These are phyloP conservation scores for Apodemia duryi DNA, from an alignment of 2,888 invertebrate species.

Conservation along the genomic window DNA sequence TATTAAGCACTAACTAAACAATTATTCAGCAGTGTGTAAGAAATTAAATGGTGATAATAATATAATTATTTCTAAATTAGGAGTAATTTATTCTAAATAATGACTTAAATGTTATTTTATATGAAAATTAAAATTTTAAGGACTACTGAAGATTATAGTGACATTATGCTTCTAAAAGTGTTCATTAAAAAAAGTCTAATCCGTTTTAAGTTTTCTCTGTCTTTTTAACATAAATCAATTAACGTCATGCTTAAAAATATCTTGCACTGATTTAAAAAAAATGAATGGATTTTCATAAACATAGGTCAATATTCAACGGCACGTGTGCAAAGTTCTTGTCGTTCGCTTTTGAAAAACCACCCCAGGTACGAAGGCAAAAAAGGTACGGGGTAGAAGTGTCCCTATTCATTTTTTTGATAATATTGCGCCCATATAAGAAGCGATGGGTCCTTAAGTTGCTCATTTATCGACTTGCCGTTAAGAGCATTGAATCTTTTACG, in stretches of 20 bases:
- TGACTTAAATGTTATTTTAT: no score
- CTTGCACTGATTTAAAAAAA: background rate
- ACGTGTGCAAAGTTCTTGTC: constrained; percentile 53
- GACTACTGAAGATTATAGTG: no score
- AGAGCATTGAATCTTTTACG: constrained; percentile 41
- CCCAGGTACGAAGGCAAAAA: constrained; percentile 67
- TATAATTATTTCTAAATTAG: no score
- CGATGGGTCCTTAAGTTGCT: constrained; percentile 45
- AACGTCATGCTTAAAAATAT: background rate
- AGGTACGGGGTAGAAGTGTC: constrained; percentile 59
- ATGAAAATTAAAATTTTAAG: no score
- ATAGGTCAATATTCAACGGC: constrained; percentile 42
- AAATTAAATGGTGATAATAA: no score
- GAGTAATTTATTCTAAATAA: no score
- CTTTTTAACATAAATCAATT: constrained; percentile 3
- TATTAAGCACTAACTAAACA: no score
- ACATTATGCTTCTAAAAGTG: background rate
- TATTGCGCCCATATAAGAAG: constrained; percentile 60
- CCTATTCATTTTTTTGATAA: constrained; percentile 63
- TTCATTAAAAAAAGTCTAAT: background rate
- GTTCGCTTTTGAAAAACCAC: constrained; percentile 29
- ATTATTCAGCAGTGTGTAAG: no score
- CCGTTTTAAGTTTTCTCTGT: background rate
- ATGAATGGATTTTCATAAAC: constrained; percentile 11
- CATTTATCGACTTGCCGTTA: constrained; percentile 59